Evolutionary conservation across 2,888 invertebrate species (phyloP), one percentile per base, ranked within the genome.

Genomic region (Lepidochrysops patricia): DNA sequence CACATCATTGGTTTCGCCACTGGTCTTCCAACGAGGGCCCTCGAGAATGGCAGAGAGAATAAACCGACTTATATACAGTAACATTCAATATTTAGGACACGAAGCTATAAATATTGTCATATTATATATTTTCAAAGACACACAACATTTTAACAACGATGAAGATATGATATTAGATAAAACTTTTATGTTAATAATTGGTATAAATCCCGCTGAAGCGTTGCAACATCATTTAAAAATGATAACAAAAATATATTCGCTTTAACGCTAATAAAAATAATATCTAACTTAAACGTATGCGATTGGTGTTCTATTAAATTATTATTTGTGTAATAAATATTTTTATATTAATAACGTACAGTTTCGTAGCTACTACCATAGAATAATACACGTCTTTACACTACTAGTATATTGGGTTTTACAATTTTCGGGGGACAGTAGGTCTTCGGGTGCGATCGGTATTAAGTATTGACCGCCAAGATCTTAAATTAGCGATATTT

Each of bases 21-120:
- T 15, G 2, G 43, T 43, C 1, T 43, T 12, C 4, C 23, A 43
- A 4, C 12, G 19, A 23, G 9, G 9, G 43, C 2, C 43, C 43
- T 15, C 1, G 19, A 15, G 19, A 19, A 43, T 43, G 43, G 23
- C 43, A 15, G 26, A 25, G 54, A 54, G 54, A 54, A 43, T 19
- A 54, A 54, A 54, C 32, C 32, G 61, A 48, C 61, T 63, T 61
- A 66, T 57, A 72, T 73, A 72, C 73, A 72, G 61, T 72, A 72
- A 74, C 58, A 61, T 61, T 60, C 35, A n/a, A 63, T 57, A 58
- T 48, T 43, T 63, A 74, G 75, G 74, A 68, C 61, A 65, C 78
- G 73, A 78, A 84, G 82, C 81, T 81, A 52, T 59, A 49, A 12
- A 86, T 86, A 87, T 87, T 86, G 85, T 87, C 87, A 77, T 77